These are phyloP conservation scores for Philereme vetulata DNA, from an alignment of 2,888 invertebrate genomes.

Conservation along the genomic window DNA sequence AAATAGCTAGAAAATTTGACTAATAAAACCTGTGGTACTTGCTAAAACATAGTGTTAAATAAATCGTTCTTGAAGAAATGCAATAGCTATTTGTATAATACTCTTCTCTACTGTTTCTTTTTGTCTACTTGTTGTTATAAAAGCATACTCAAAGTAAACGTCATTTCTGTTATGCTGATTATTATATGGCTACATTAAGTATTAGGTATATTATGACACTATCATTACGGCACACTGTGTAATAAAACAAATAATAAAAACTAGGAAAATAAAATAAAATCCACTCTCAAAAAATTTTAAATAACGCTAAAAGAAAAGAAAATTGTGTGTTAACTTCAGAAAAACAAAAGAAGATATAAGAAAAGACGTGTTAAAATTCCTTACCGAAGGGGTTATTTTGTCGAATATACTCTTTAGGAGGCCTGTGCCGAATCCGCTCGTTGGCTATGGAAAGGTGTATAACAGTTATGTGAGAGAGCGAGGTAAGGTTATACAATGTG, in stretches of 20 bases:
- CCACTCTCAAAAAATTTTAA: constrained; percentile 66
- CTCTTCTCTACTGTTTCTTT: constrained; percentile 65
- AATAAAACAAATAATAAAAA: constrained; percentile 60
- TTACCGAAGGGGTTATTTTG: constrained; percentile 85
- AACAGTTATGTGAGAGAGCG: constrained; percentile 82
- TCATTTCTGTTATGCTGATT: constrained; percentile 66
- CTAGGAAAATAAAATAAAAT: constrained; percentile 66
- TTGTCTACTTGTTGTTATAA: constrained; percentile 70
- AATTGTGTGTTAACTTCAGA: constrained; percentile 65
- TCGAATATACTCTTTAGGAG: constrained; percentile 85
- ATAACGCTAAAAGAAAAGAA: constrained; percentile 64
- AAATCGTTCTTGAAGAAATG: constrained; percentile 52
- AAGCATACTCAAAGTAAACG: constrained; percentile 79
- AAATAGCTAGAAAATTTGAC: constrained; percentile 33
- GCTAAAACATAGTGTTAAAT: constrained; percentile 43
- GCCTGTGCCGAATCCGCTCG: constrained; percentile 84
- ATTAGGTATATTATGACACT: constrained; percentile 66
- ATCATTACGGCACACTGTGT: constrained; percentile 81
- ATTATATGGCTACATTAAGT: constrained; percentile 70
- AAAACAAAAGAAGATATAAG: constrained; percentile 66
- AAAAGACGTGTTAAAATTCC: constrained; percentile 83
- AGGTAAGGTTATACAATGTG: constrained; percentile 76
- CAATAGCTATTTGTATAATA: constrained; percentile 62
- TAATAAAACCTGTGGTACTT: constrained; percentile 38
- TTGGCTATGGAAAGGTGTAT: constrained; percentile 84